Evolutionary conservation across 2,113 vertebrate species (phyloP), one percentile per base, ranked within the genome.

Genomic region (Progne subis): DNA sequence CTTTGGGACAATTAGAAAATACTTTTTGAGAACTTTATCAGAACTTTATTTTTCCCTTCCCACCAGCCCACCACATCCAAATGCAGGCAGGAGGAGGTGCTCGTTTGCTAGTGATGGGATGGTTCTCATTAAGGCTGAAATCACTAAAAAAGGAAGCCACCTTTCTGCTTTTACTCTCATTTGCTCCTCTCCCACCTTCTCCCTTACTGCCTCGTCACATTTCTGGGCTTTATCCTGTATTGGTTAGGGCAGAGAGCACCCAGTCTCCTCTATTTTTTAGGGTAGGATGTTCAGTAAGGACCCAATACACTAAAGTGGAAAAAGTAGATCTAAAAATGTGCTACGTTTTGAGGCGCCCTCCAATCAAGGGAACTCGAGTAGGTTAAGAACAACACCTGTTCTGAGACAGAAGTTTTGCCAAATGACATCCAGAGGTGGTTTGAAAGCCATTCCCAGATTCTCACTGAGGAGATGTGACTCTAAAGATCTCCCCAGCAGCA

Each of bases 321-420:
- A 61, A 82, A 41, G 6, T 1, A 18, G 7, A 52, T 52, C 26
- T 56, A 55, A 78, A 84, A 67, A 34, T 2, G n/a, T 5, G 41
- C 8, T 26, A 39, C 0, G 0, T 63, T 74, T 74, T 85, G 72
- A 74, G 3, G 21, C 2, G 4, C 20, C 3, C 49, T 53, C 32
- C 55, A 29, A n/a, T 63, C 20, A 65, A 32, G 37, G 13, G 6
- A 28, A 32, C 11, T 83, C 0, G 0, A 59, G n/a, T 23, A 55
- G 11, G 14, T 53, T 32, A 55, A 52, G 26, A 6, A 43, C 20
- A 50, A 8, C 25, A 69, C 12, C 4, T 64, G 12, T 4, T 41
- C n/a, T 61, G 71, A 76, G 68, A n/a, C 4, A 4, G 5, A 46
- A n/a, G 5, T n/a, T 56, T 83, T 49, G 31, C 44, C 37, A 14